Percentiles rank a stretch among this genome's conserved stretches.
Conservation (phyloP, 2,113 vertebrate genomes). For the Phrynosoma platyrhinos region DNA sequence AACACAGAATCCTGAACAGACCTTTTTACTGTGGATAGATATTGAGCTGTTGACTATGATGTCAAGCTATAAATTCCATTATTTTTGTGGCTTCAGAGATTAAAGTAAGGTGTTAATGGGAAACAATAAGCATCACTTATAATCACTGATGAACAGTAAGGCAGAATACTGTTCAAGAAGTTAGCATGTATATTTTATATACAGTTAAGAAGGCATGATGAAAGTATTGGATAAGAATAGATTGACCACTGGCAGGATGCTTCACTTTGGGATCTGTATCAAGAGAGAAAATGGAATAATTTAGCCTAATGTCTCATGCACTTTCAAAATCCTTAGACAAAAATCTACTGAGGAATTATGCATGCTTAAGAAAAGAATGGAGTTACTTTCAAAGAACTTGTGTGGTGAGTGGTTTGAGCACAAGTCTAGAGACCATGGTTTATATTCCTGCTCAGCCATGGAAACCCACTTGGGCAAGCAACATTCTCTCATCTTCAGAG, state of each 20-base stretch:
- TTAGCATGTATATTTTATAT: neutral
- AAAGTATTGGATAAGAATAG: neutral
- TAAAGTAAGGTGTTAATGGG: neutral
- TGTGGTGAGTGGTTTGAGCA: too few species aligned
- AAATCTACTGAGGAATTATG: too few species aligned
- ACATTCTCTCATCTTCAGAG: too few species aligned
- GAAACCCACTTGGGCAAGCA: too few species aligned
- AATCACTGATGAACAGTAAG: neutral
- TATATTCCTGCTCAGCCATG: too few species aligned
- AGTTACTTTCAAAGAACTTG: too few species aligned
- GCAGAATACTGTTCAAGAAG: neutral
- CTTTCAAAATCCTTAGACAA: neutral
- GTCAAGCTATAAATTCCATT: neutral
- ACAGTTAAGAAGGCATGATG: neutral
- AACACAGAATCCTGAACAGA: conserved; percentile 9
- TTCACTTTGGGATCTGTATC: neutral
- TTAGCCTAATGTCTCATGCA: neutral
- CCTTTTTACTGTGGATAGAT: neutral
- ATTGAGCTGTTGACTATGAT: neutral
- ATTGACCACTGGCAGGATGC: neutral
- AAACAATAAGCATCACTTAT: conserved; percentile 7
- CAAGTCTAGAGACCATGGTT: too few species aligned
- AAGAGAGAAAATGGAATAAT: neutral
- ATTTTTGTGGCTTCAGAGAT: neutral
- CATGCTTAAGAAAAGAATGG: too few species aligned